A percentile compares a stretch with the other conserved stretches of the same genome.
Evolutionary conservation across 1,140 invertebrate species (phyloP).

Genomic region (Lordiphosa clarofinis): DNA sequence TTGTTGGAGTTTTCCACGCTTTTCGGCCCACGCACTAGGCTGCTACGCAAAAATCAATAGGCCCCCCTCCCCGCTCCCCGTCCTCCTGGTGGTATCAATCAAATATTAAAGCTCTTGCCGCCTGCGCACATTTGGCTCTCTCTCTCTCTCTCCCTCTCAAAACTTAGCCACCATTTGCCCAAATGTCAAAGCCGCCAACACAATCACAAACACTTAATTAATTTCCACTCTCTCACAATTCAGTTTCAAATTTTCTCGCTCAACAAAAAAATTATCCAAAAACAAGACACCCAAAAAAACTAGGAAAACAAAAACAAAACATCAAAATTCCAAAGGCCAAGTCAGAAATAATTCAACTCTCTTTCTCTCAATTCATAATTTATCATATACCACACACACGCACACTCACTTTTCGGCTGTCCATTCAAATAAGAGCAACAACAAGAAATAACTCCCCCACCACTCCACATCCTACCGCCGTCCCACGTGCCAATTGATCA

Average conservation of each 20-base stretch:
- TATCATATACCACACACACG: no score
- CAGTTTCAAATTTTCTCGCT: conserved; percentile 60
- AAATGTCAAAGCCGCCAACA: conserved; percentile 16
- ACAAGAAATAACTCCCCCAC: no score
- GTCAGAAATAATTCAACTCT: background rate
- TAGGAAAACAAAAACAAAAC: conserved; percentile 4
- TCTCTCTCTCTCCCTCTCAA: conserved; percentile 15
- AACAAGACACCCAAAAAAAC: conserved; percentile 8
- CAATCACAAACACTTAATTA: conserved; percentile 15
- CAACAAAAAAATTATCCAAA: conserved; percentile 42
- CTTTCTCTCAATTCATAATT: conserved; percentile 5
- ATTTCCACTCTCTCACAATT: conserved; percentile 44
- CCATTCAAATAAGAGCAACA: conserved; percentile 12
- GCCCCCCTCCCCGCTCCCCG: background rate
- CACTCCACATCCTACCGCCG: no score
- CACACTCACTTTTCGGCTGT: conserved; percentile 15
- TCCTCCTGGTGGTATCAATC: conserved; percentile 24
- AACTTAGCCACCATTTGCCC: conserved; percentile 31
- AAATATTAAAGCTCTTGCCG: conserved; percentile 20
- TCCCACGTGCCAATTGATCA: conserved; percentile 2
- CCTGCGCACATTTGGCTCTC: conserved; percentile 4
- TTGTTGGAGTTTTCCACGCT: background rate
- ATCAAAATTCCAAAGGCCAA: conserved; percentile 18
- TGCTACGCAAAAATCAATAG: background rate
- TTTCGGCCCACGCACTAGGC: conserved; percentile 5